A percentile compares a stretch with the other conserved stretches of the same genome.
phyloP scores from a whole-genome alignment of 2,888 invertebrate genomes.

The Epinotia bilunana region DNA sequence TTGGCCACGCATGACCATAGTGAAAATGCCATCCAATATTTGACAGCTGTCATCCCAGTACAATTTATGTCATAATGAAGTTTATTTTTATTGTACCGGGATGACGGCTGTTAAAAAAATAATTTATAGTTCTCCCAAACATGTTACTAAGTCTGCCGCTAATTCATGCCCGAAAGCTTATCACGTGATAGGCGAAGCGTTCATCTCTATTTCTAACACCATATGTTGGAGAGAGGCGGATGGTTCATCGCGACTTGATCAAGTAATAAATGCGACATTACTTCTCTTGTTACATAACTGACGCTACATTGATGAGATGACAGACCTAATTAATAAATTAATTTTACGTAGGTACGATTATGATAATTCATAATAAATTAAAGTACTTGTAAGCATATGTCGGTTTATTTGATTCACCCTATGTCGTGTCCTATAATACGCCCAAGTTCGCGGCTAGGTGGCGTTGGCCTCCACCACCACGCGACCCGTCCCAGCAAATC shows the following conservation, averaged over 20 bases:
- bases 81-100: too few relatives aligned
- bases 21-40: too few relatives aligned
- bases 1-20: too few relatives aligned
- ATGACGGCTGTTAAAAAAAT: too few relatives aligned
- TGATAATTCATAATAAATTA: slow-evolving; percentile 18
- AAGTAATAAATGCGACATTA: neutral
- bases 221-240: neutral
- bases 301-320: neutral
- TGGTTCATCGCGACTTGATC: neutral
- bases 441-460: too few relatives aligned
- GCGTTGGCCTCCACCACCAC: too few relatives aligned
- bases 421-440: too few relatives aligned
- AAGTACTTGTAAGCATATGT: slow-evolving; percentile 12
- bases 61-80: too few relatives aligned
- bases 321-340: slow-evolving; percentile 11
- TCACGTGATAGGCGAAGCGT: neutral
- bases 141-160: neutral
- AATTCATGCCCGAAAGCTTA: neutral
- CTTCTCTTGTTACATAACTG: neutral
- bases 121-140: neutral
- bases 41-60: too few relatives aligned
- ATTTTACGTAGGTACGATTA: slow-evolving; percentile 19
- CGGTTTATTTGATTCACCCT: neutral
- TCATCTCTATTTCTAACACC: neutral
- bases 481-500: too few relatives aligned